Evolutionary conservation across 2,888 invertebrate species (phyloP).

Genomic region (Ramazzottius varieornatus): DNA sequence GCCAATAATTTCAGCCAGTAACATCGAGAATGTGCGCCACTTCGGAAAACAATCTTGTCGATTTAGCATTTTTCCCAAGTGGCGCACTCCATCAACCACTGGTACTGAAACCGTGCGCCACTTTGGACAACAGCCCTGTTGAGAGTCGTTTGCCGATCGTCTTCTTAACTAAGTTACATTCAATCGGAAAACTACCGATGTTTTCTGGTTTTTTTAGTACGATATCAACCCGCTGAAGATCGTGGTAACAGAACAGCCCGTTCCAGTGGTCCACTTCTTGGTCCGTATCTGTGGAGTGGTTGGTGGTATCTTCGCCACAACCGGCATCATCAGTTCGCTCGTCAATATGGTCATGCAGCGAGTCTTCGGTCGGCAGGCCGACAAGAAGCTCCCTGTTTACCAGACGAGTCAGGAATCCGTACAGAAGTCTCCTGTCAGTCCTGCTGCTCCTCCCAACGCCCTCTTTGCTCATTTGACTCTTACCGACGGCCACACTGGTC

Average conservation of each 20-base stretch:
- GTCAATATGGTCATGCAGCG: background rate
- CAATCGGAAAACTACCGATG: too few relatives aligned
- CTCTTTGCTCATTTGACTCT: background rate
- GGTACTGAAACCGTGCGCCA: too few relatives aligned
- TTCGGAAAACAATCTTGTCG: too few relatives aligned
- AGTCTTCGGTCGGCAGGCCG: background rate
- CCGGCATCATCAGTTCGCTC: slow-evolving; percentile 27
- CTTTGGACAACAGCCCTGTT: too few relatives aligned
- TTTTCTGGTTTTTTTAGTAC: background rate
- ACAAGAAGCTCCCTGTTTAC: background rate
- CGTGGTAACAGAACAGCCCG: slow-evolving; percentile 17
- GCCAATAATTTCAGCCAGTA: too few relatives aligned
- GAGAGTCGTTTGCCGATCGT: too few relatives aligned
- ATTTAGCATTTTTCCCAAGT: too few relatives aligned
- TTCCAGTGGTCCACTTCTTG: slow-evolving; percentile 36
- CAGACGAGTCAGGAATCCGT: background rate
- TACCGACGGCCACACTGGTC: background rate
- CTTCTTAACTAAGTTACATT: too few relatives aligned
- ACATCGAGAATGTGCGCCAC: too few relatives aligned
- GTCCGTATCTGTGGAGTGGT: slow-evolving; percentile 67
- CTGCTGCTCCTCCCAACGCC: background rate
- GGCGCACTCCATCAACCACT: too few relatives aligned
- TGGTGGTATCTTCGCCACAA: slow-evolving; percentile 69
- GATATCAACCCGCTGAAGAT: slow-evolving; percentile 22
- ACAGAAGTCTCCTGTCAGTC: background rate